A percentile compares a stretch with the other conserved stretches of the same genome.
phyloP scores from a whole-genome alignment of 2,888 invertebrate genomes.

The Melieria omissa region DNA sequence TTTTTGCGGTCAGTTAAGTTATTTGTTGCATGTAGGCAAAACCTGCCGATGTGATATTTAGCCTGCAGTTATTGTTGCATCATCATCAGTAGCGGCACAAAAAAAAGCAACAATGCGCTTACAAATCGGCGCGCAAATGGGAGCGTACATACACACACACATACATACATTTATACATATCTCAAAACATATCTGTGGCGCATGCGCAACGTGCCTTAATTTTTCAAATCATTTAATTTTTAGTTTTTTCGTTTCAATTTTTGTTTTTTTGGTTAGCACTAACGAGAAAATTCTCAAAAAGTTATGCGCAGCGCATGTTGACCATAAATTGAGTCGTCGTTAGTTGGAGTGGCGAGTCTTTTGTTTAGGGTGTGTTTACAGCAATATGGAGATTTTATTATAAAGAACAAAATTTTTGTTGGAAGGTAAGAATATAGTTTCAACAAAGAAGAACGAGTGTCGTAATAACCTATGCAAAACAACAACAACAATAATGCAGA shows the following conservation, averaged over 20 bases:
- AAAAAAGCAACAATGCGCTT: no score
- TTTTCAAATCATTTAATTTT: not conserved
- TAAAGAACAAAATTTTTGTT: no score
- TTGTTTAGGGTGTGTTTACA: no score
- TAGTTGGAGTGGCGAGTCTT: not conserved
- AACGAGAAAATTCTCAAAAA: conserved; percentile 22
- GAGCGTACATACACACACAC: conserved; percentile 5
- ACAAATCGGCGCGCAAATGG: no score
- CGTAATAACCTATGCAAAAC: no score
- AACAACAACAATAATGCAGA: no score
- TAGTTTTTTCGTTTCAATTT: not conserved
- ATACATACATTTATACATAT: not conserved
- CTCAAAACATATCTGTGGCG: not conserved
- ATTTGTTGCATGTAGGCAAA: conserved; percentile 11
- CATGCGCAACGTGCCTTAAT: conserved; percentile 4
- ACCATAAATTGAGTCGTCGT: conserved; percentile 30
- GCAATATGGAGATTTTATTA: no score
- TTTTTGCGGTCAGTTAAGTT: not conserved
- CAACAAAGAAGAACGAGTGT: no score
- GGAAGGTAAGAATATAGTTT: no score
- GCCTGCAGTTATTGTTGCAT: conserved; percentile 24
- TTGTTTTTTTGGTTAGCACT: conserved; percentile 6
- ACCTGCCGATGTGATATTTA: conserved; percentile 18
- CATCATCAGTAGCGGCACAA: conserved; percentile 10
- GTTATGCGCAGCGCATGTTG: conserved; percentile 26